Evolutionary conservation across 2,888 invertebrate genomes (phyloP).

Genomic region (Eupithecia pulchellata): DNA sequence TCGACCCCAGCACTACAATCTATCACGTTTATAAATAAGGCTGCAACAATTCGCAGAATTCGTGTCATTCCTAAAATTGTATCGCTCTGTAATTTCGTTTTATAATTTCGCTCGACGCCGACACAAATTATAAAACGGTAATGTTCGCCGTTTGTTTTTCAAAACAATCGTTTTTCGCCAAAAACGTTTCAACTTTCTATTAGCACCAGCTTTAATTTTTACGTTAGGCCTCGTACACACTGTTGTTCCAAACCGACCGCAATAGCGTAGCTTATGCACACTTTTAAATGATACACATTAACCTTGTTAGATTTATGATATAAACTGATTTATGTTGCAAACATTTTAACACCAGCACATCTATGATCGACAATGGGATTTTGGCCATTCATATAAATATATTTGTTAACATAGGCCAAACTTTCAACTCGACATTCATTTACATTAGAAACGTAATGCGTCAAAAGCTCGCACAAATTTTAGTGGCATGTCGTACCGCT

Average conservation of each 20-base stretch:
- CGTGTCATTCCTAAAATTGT: constrained; percentile 50
- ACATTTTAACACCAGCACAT: no score
- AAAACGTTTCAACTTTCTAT: constrained; percentile 1
- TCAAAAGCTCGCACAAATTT: neutral
- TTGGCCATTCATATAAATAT: no score
- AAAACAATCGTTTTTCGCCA: neutral
- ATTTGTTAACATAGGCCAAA: neutral
- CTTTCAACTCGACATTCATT: neutral
- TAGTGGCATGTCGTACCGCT: neutral
- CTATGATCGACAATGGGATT: no score
- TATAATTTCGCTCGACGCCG: constrained; percentile 33
- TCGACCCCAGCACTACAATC: neutral
- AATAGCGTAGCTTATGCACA: neutral
- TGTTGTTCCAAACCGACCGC: constrained; percentile 2
- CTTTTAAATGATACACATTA: neutral
- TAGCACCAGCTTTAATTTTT: constrained; percentile 13
- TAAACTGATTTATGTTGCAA: no score
- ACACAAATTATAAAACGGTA: neutral
- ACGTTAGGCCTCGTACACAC: neutral
- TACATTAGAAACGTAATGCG: neutral
- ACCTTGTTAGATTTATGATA: no score
- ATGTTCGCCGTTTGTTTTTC: neutral
- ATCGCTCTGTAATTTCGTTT: constrained; percentile 52
- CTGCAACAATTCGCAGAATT: constrained; percentile 34
- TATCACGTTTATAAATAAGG: constrained; percentile 22